These are phyloP conservation scores for Myripristis murdjan DNA, from an alignment of 2,797 vertebrate genomes.

Conservation along the genomic window DNA sequence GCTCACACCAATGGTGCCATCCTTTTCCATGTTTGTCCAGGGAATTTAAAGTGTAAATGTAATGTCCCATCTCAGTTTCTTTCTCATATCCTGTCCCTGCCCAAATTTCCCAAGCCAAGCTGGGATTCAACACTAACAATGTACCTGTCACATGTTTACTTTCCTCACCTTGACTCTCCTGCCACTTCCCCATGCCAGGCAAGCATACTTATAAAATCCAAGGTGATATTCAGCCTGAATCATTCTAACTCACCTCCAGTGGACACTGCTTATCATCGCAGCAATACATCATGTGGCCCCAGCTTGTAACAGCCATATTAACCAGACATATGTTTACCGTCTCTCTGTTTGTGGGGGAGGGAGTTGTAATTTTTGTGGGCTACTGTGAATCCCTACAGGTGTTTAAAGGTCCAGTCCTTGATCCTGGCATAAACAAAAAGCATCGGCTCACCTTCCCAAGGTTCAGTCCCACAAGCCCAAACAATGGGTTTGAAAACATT, in stretches of 20 bases:
- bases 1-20: too few species aligned
- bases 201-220: conserved; percentile 10
- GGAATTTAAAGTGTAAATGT: too few species aligned
- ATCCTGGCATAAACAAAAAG: conserved; percentile 23
- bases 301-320: conserved; percentile 7
- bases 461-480: neutral
- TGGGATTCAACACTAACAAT: conserved; percentile 4
- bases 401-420: conserved; percentile 27
- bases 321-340: conserved; percentile 27
- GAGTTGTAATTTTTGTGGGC: conserved; percentile 12
- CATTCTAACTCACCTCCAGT: neutral
- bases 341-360: conserved; percentile 1
- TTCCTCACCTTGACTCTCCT: conserved; percentile 7
- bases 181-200: conserved; percentile 2
- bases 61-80: too few species aligned
- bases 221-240: conserved; percentile 16
- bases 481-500: too few species aligned
- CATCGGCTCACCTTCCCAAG: neutral
- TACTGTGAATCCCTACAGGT: conserved; percentile 38
- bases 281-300: conserved; percentile 15
- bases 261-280: conserved; percentile 8
- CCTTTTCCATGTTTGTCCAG: too few species aligned
- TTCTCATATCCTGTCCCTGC: too few species aligned
- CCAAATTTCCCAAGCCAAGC: too few species aligned
- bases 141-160: neutral